phyloP scores from a whole-genome alignment of 2,113 vertebrate genomes.

The Passer montanus region DNA sequence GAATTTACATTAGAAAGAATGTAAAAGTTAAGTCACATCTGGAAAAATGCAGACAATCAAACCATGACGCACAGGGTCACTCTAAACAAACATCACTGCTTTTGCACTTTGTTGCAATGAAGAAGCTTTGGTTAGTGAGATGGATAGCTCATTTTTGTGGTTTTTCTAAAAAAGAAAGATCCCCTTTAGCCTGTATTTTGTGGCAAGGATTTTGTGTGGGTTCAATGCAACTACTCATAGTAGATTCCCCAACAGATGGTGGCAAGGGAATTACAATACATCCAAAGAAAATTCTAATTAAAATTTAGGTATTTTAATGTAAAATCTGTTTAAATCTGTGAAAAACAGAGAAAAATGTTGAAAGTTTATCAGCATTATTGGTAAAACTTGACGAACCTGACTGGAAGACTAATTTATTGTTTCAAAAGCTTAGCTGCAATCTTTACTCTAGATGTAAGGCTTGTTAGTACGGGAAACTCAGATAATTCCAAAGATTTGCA shows the following conservation, averaged over 20 bases:
- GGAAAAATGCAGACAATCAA: neutral
- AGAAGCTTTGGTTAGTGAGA: neutral
- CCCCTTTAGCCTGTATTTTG: neutral
- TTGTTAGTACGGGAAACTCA: neutral
- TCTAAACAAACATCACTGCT: neutral
- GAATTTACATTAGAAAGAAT: neutral
- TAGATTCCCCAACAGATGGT: neutral
- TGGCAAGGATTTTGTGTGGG: neutral
- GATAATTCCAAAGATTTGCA: neutral
- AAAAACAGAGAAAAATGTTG: neutral
- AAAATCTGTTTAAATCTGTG: neutral
- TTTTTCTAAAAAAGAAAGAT: neutral
- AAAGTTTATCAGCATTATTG: neutral
- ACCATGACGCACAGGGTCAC: neutral
- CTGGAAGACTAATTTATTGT: neutral
- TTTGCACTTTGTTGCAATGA: neutral
- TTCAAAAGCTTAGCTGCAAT: neutral
- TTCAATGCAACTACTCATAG: neutral
- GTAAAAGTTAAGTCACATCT: neutral
- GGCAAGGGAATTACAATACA: neutral
- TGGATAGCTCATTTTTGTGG: neutral
- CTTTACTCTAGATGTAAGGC: neutral
- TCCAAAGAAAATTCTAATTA: neutral
- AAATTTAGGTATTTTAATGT: neutral
- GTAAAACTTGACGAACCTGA: neutral